Percentiles rank a stretch among this genome's conserved stretches.
Conservation (phyloP, 1,140 invertebrate species). For the Drosophila kanapiae region DNA sequence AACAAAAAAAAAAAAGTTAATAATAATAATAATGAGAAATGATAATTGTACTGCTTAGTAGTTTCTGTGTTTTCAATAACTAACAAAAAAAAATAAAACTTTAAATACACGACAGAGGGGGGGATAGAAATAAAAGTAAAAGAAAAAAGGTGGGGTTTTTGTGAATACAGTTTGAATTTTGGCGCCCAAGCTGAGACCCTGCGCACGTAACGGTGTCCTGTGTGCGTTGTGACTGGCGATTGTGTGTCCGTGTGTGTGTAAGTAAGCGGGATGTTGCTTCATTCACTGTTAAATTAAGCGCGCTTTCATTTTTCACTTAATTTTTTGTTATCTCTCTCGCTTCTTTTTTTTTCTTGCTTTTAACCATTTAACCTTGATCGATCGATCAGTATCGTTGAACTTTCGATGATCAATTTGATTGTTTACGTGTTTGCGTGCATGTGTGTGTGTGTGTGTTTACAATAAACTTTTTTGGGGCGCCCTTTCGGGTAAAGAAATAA, state of each 20-base stretch:
- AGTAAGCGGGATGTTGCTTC: slow-evolving; percentile 13
- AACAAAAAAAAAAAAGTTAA: slow-evolving; percentile 28
- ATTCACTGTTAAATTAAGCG: slow-evolving; percentile 49
- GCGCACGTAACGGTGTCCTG: neutral
- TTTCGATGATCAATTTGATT: slow-evolving; percentile 66
- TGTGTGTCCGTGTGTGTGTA: slow-evolving; percentile 10
- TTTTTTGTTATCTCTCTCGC: neutral
- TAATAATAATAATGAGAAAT: slow-evolving; percentile 46
- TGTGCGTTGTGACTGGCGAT: neutral
- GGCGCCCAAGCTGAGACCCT: slow-evolving; percentile 6
- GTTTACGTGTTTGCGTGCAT: slow-evolving; percentile 17
- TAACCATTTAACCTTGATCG: slow-evolving; percentile 73
- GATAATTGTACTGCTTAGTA: slow-evolving; percentile 72
- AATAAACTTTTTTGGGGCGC: slow-evolving; percentile 38
- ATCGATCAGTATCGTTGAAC: slow-evolving; percentile 73
- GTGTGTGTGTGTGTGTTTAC: slow-evolving; percentile 40
- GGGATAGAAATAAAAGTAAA: neutral
- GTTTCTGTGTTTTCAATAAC: slow-evolving; percentile 66
- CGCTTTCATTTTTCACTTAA: slow-evolving; percentile 38
- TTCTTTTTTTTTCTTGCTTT: slow-evolving; percentile 48
- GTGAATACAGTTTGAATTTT: slow-evolving; percentile 40
- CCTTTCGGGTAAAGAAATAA: slow-evolving; percentile 6
- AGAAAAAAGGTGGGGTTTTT: slow-evolving; percentile 11
- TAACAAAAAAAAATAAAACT: slow-evolving; percentile 29
- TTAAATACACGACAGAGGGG: slow-evolving; percentile 32